Percentiles rank a stretch among this genome's conserved stretches.
Conservation (phyloP, 2,797 vertebrate species). For the Anabas testudineus region DNA sequence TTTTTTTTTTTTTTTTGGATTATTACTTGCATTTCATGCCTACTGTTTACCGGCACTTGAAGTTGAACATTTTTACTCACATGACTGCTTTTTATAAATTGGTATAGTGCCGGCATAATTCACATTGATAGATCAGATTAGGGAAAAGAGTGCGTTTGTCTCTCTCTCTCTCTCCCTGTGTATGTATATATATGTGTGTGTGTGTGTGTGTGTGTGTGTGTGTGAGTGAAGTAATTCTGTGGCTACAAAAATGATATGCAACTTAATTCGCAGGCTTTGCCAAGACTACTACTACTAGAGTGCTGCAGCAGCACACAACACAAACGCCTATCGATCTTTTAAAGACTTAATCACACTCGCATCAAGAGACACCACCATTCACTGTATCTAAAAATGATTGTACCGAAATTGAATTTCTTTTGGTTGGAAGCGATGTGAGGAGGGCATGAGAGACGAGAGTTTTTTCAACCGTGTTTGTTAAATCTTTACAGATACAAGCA, state of each 20-base stretch:
- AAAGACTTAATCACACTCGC: slow-evolving; percentile 31
- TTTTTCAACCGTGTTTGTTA: slow-evolving; percentile 17
- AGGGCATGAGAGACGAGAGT: slow-evolving; percentile 11
- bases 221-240: neutral
- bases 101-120: slow-evolving; percentile 3
- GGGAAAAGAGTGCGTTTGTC: neutral
- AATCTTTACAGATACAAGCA: slow-evolving; percentile 12
- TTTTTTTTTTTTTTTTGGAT: slow-evolving; percentile 1
- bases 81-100: slow-evolving; percentile 8
- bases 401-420: slow-evolving; percentile 22
- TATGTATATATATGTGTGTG: neutral
- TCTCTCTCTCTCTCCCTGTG: too few species aligned
- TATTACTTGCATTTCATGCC: neutral
- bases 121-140: neutral
- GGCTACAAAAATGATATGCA: neutral
- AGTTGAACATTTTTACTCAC: neutral
- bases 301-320: neutral
- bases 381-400: slow-evolving; percentile 17
- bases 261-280: slow-evolving; percentile 5
- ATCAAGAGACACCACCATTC: slow-evolving; percentile 1
- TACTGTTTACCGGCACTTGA: neutral
- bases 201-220: too few species aligned
- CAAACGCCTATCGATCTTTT: slow-evolving; percentile 35
- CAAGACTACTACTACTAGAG: slow-evolving; percentile 8
- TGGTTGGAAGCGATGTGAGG: slow-evolving; percentile 5